Evolutionary conservation across 2,888 invertebrate genomes (phyloP), one percentile per base, ranked within the genome.

Genomic region (Acanthosepion lycidas): DNA sequence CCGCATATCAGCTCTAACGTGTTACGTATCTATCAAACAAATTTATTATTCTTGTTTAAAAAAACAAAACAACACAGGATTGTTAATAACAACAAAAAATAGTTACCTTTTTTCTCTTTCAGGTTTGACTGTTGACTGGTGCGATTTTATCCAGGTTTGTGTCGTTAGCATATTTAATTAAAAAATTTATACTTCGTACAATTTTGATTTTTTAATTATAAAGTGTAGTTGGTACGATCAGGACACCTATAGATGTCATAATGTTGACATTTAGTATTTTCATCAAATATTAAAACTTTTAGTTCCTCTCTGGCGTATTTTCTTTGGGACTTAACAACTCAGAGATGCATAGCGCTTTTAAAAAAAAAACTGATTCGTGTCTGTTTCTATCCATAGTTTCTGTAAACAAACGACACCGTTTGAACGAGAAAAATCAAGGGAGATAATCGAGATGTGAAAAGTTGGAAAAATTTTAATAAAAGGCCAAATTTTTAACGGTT

Each of bases 351-450:
- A 12, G 33, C 12, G 78, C 15, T 78, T n/a, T 42, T 42, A 33
- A 33, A 15, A 15, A 78, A 78, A 78, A n/a, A 78, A 78, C n/a
- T 15, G n/a, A 33, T 78, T 78, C 15, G 78, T 78, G n/a, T 59
- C 23, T 20, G 59, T 59, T 59, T 59, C 59, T 59, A 59, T 26
- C 20, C 59, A 59, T 6, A 59, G 78, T 78, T 78, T 78, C 78
- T 78, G 78, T 78, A 78, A 78, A 78, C 78, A 78, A 78, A 78
- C 33, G 78, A 78, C 78, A 78, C 78, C 78, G 78, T 78, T 78
- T 78, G n/a, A 78, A 78, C 78, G 78, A 78, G 78, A 78, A 78
- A 78, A n/a, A 12, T 78, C n/a, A 78, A 78, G 78, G 78, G 78
- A 78, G 78, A 12, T 5, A 78, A 78, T n/a, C 23, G n/a, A 23